These are phyloP conservation scores for Gortyna flavago DNA, from an alignment of 2,888 invertebrate species.

Conservation along the genomic window DNA sequence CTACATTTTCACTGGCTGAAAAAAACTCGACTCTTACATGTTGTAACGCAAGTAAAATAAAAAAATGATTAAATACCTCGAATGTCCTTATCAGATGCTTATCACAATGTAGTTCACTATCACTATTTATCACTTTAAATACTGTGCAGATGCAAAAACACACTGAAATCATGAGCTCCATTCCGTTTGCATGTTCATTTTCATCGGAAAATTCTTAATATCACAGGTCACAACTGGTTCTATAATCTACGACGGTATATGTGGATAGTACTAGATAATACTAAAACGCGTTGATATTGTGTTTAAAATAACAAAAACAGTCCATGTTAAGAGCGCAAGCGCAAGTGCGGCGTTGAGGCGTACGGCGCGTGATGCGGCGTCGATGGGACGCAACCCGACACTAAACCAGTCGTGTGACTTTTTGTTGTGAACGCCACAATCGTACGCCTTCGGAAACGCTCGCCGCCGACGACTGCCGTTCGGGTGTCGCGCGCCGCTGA, in stretches of 20 bases:
- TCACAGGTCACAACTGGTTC: conserved; percentile 81
- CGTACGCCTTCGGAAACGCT: conserved; percentile 82
- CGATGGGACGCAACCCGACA: conserved; percentile 90
- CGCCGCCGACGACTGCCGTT: conserved; percentile 76
- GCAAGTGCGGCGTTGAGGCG: conserved; percentile 76
- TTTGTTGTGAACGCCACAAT: conserved; percentile 88
- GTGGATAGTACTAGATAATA: conserved; percentile 56
- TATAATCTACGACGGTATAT: conserved; percentile 56
- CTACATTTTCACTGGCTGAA: conserved; percentile 8
- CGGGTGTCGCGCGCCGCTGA: conserved; percentile 68
- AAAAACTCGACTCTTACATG: conserved; percentile 26
- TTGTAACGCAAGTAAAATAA: conserved; percentile 52
- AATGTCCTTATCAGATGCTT: conserved; percentile 83
- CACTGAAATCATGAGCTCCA: conserved; percentile 89
- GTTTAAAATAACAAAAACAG: conserved; percentile 80
- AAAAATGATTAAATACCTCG: conserved; percentile 79
- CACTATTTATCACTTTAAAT: conserved; percentile 88
- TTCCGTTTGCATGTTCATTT: conserved; percentile 86
- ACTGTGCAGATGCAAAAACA: conserved; percentile 82
- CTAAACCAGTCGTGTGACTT: conserved; percentile 89
- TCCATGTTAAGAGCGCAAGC: conserved; percentile 85
- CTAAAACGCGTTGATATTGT: conserved; percentile 71
- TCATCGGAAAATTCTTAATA: conserved; percentile 76
- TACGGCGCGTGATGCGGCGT: conserved; percentile 87
- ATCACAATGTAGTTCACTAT: conserved; percentile 88